Percentiles rank a stretch among this genome's conserved stretches.
Conservation (phyloP, 2,113 vertebrate genomes). For the Numenius arquata region DNA sequence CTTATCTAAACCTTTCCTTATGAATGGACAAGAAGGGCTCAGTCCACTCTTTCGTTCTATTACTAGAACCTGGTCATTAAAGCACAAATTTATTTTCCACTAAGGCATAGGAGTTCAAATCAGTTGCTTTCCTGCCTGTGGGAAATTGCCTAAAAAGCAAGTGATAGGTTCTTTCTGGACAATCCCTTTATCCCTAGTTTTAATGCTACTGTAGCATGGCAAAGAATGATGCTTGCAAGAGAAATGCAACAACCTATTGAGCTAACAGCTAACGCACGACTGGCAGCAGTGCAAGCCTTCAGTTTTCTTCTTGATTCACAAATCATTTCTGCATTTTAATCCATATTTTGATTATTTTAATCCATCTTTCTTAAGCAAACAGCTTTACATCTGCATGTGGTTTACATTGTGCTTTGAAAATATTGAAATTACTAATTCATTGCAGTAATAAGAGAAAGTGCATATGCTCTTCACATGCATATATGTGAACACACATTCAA, state of each 20-base stretch:
- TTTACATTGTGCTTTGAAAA: not conserved
- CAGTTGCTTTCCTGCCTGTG: not conserved
- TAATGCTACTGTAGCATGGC: not conserved
- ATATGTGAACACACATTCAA: not conserved
- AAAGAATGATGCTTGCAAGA: not conserved
- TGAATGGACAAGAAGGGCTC: not conserved
- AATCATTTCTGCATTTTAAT: not conserved
- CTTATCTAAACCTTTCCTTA: not conserved
- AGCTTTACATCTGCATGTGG: not conserved
- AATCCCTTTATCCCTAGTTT: not conserved
- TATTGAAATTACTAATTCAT: not conserved
- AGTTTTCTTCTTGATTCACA: not conserved
- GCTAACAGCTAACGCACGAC: not conserved
- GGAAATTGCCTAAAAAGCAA: not conserved
- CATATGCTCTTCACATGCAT: not conserved
- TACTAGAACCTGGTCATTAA: not conserved
- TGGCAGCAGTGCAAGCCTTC: not conserved
- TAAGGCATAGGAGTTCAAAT: not conserved
- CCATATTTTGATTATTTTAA: not conserved
- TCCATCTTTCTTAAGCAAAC: not conserved
- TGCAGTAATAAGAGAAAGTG: not conserved
- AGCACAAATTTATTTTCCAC: not conserved
- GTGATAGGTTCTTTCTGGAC: not conserved
- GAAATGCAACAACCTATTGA: not conserved
- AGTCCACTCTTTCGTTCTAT: not conserved